Evolutionary conservation across 2,113 vertebrate genomes (phyloP), one percentile per base, ranked within the genome.

Genomic region (Myrmecophaga tridactyla): DNA sequence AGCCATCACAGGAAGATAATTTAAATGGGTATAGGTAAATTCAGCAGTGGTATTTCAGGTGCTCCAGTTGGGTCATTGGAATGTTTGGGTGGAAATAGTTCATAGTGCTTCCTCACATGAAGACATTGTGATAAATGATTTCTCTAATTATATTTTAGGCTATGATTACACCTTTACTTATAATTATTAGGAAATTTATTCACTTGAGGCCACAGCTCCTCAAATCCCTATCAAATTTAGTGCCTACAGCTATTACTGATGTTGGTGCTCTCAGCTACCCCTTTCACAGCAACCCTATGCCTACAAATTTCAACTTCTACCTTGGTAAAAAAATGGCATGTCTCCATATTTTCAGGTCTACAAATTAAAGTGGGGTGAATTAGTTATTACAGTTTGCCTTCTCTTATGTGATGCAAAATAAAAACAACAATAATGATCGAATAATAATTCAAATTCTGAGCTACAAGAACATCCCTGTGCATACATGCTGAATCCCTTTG

Each of bases 351-450:
- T 13, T 70, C 48, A 21, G 2, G 18, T 53, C 3, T 73, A 9
- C 11, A 0, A 48, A 10, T 27, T 14, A 41, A 25, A 27, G 4
- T 9, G 41, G 31, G 20, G n/a, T 31, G 27, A 13, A 48, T 6
- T 4, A 15, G 29, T 83, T 31, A 36, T 18, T 69, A 20, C 1
- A 46, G 3, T 14, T 1, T 48, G 11, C 13, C 13, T 58, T 85
- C 3, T 69, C 9, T 76, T 36, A 41, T 7, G 12, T 2, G 46
- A 14, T 31, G 27, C 18, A 34, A 70, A 51, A 56, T 73, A 41
- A 43, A 29, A 6, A 27, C 18, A 25, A 46, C 18, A 0, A 20
- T 34, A 80, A 10, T 15, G 6, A 27, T 4, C 51, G 15, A 73
- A 1, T 41, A 31, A 51, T 21, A 23, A 85, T 85, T 81, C 60